phyloP scores from a whole-genome alignment of 2,888 invertebrate species.

The Apeira syringaria region DNA sequence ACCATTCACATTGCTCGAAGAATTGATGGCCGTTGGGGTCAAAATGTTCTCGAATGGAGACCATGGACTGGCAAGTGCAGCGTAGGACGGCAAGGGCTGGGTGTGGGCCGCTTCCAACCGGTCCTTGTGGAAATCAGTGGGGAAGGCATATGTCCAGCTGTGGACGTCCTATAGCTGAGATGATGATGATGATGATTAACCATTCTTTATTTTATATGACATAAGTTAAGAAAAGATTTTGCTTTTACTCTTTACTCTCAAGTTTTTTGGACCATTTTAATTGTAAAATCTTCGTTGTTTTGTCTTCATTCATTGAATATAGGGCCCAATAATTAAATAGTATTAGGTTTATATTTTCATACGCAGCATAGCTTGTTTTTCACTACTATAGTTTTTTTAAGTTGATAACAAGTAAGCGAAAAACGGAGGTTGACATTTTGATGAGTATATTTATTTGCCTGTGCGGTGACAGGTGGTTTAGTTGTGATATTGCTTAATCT shows the following conservation, averaged over 20 bases:
- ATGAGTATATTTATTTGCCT: slow-evolving; percentile 65
- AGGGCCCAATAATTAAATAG: slow-evolving; percentile 8
- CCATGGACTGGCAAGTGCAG: no score
- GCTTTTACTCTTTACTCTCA: slow-evolving; percentile 5
- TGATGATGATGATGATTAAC: no score
- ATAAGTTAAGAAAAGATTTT: no score
- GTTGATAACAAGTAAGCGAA: background rate
- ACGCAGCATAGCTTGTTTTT: slow-evolving; percentile 20
- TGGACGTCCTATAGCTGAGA: no score
- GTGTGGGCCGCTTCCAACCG: no score
- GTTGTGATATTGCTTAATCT: slow-evolving; percentile 81
- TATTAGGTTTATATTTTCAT: slow-evolving; percentile 2
- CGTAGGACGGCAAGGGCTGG: no score
- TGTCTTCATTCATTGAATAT: slow-evolving; percentile 6
- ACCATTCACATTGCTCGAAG: no score
- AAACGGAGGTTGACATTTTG: slow-evolving; percentile 9
- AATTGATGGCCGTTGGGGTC: no score
- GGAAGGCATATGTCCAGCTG: no score
- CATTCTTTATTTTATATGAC: no score
- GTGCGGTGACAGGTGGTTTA: slow-evolving; percentile 64
- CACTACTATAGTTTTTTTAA: background rate
- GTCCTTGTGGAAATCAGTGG: no score
- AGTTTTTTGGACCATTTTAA: slow-evolving; percentile 10
- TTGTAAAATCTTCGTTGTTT: slow-evolving; percentile 1
- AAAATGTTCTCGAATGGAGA: no score